These are phyloP conservation scores for Typhlichthys subterraneus DNA, from an alignment of 2,797 vertebrate genomes.

Conservation along the genomic window DNA sequence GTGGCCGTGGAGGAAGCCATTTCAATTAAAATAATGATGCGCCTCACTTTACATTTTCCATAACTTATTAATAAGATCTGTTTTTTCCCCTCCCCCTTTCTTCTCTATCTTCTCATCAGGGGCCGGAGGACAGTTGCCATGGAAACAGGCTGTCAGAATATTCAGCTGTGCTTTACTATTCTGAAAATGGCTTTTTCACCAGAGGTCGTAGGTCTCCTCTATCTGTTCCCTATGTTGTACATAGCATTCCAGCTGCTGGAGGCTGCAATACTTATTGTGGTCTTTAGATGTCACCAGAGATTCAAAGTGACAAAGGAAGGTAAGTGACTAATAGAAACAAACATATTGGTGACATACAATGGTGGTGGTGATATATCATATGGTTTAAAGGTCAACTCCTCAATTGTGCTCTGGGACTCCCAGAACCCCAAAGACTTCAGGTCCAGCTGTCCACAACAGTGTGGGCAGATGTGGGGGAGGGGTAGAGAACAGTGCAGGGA, in stretches of 20 bases:
- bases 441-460: too few species aligned
- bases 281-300: slow-evolving; percentile 67
- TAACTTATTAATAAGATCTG: slow-evolving; percentile 11
- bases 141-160: slow-evolving; percentile 86
- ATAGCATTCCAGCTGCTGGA: slow-evolving; percentile 73
- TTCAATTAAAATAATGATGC: neutral
- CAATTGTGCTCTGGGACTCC: too few species aligned
- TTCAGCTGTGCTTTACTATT: slow-evolving; percentile 74
- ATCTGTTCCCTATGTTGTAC: slow-evolving; percentile 80
- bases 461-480: too few species aligned
- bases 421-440: too few species aligned
- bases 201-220: slow-evolving; percentile 72
- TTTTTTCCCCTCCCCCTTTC: neutral
- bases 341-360: too few species aligned
- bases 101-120: slow-evolving; percentile 42
- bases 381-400: too few species aligned
- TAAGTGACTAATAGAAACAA: slow-evolving; percentile 26
- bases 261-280: slow-evolving; percentile 63
- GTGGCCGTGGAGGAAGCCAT: neutral
- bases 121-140: slow-evolving; percentile 76
- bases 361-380: too few species aligned
- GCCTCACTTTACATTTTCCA: slow-evolving; percentile 8
- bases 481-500: too few species aligned
- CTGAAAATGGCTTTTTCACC: slow-evolving; percentile 77
- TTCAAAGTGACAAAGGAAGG: slow-evolving; percentile 47